Base-by-base conservation (phyloP, 2,888 invertebrate species). In the Erannis defoliaria region DNA sequence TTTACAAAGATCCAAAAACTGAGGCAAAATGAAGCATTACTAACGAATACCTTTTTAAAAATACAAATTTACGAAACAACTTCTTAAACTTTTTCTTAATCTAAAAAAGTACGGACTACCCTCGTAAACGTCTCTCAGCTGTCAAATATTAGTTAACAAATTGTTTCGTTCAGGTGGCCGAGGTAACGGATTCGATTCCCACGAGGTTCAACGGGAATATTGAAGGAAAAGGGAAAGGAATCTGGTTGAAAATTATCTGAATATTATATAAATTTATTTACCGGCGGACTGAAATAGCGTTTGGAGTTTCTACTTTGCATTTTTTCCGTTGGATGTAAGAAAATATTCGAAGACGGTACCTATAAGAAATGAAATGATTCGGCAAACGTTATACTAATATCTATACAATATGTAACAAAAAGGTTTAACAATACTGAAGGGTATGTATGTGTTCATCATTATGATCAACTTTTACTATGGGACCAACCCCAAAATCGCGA, bases 91-190 rank as follows among this genome's bases (percentile, higher is more conserved):
- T 21, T 40, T 42, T 40, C 19, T 19, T 31, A 18, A 51, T 53
- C 12, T 16, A 23, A 56, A 63, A 46, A 53, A 58, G 42, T 55
- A 58, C n/a, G 29, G 37, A 57, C 37, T 55, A 73, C 74, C 76
- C 77, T 75, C 71, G 75, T 78, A 74, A 72, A 71, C 64, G 79
- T 80, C 82, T 62, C 63, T 79, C 78, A 76, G 54, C 77, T 84
- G 83, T 81, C 82, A 80, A 78, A 81, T 80, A 73, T 74, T 69
- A 76, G 72, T 74, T 76, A 74, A 75, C 76, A 77, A 83, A 81
- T 79, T 80, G 73, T 76, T 75, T 73, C 73, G 69, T 42, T 62
- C 68, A 66, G 68, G 66, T 65, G 70, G 66, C 67, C 62, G 65
- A 70, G 67, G 74, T 54, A 78, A 67, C 75, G 55, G 69, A 67